Evolutionary conservation across 2,113 vertebrate genomes (phyloP).

Genomic region (Osmerus eperlanus): DNA sequence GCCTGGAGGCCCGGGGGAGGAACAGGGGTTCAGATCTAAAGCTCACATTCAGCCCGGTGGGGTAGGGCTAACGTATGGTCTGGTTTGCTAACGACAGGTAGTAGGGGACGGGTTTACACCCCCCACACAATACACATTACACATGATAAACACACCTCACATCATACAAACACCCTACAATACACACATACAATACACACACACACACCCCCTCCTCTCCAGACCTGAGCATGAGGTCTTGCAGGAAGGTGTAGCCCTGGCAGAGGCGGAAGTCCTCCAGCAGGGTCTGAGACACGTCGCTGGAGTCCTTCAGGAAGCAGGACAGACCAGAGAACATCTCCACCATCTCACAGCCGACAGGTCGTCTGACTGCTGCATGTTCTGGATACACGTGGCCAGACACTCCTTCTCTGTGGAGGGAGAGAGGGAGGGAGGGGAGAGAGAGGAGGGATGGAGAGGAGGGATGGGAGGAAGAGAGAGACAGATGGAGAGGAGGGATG

Average conservation of each 20-base stretch:
- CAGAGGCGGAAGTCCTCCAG: slow-evolving; percentile 97
- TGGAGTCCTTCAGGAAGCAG: slow-evolving; percentile 99
- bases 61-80: no score
- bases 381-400: slow-evolving; percentile 93
- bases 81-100: no score
- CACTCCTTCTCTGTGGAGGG: slow-evolving; percentile 91
- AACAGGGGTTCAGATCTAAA: neutral
- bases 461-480: no score
- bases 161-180: no score
- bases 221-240: slow-evolving; percentile 94
- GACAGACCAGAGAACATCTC: slow-evolving; percentile 98
- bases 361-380: slow-evolving; percentile 98
- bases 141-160: no score
- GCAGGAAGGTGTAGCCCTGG: slow-evolving; percentile 96
- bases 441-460: neutral
- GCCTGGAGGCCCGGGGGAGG: slow-evolving; percentile 61
- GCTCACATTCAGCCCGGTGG: neutral
- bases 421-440: neutral
- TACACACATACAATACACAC: neutral
- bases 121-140: no score
- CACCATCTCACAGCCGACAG: slow-evolving; percentile 92
- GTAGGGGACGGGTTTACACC: no score
- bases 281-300: slow-evolving; percentile 92
- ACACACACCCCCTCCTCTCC: neutral
- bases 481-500: neutral